Base-by-base conservation (phyloP, 2,888 invertebrate species). In the Heliconius charithonia region DNA sequence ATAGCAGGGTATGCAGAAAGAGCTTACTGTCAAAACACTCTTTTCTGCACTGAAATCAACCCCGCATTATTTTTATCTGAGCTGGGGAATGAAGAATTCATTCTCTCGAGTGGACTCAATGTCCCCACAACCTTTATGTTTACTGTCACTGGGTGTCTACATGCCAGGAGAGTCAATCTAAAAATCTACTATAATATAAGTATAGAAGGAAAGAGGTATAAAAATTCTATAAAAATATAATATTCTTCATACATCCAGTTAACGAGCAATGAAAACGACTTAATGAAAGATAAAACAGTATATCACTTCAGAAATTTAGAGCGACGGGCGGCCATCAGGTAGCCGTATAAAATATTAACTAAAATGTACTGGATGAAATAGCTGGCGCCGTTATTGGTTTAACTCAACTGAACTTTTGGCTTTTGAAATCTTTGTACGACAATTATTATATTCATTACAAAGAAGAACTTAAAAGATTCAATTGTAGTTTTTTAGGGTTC, bases 301-400 rank as follows among this genome's bases (percentile, higher is more conserved):
- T 71, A 74, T 79, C 78, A 84, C 87, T 87, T 85, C 76, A 75
- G 84, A 85, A 86, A 86, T 88, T 89, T 86, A 88, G 86, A 85
- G 79, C 84, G 83, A 83, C 83, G 84, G 75, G 29, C 45, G 69
- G 80, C 72, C 69, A 65, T 76, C 65, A 76, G 73, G 84, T 86
- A 83, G 82, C 82, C 78, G 84, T 84, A 87, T 91, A 88, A 90
- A 91, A 91, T 91, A 91, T 91, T 90, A 88, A 90, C 83, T 84
- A 83, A 86, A 88, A 75, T 75, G 87, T 86, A 85, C 86, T 85
- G 89, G 89, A 90, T 91, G 91, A 90, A 89, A 89, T 87, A 84
- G 84, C 79, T 77, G 82, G 84, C 85, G 72, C 59, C 87, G 85
- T 83, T 87, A 89, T 86, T 85, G 85, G 84, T 85, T 86, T 86